Evolutionary conservation across 2,888 invertebrate species (phyloP).

Genomic region (Podabrus alpinus): DNA sequence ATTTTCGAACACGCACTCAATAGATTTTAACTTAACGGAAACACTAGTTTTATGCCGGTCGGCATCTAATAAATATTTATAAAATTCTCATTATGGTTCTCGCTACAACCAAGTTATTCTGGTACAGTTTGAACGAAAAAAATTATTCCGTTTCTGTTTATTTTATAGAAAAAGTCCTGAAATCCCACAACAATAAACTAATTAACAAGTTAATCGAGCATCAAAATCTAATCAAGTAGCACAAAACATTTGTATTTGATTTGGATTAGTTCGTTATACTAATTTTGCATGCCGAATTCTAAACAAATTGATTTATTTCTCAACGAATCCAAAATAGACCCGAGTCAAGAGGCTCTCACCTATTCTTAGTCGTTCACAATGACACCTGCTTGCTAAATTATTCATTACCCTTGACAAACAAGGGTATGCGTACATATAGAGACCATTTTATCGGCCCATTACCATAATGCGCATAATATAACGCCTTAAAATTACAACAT

Average conservation of each 20-base stretch:
- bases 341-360: background rate
- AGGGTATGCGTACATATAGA: conserved; percentile 7
- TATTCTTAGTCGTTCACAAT: background rate
- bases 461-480: background rate
- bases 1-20: background rate
- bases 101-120: conserved; percentile 4
- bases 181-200: background rate
- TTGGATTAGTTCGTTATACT: background rate
- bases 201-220: background rate
- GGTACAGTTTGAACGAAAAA: conserved; percentile 3
- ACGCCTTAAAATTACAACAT: conserved; percentile 2
- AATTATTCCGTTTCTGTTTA: conserved; percentile 5
- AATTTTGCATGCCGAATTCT: background rate
- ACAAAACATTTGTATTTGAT: background rate
- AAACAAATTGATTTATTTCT: background rate
- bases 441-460: conserved; percentile 6
- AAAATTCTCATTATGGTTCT: conserved; percentile 9
- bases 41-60: conserved; percentile 5
- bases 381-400: background rate
- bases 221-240: background rate
- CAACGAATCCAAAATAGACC: background rate
- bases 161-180: background rate
- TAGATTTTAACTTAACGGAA: conserved; percentile 3
- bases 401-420: conserved; percentile 9
- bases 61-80: conserved; percentile 7